phyloP scores from a whole-genome alignment of 2,888 invertebrate genomes.

The Automeris io region DNA sequence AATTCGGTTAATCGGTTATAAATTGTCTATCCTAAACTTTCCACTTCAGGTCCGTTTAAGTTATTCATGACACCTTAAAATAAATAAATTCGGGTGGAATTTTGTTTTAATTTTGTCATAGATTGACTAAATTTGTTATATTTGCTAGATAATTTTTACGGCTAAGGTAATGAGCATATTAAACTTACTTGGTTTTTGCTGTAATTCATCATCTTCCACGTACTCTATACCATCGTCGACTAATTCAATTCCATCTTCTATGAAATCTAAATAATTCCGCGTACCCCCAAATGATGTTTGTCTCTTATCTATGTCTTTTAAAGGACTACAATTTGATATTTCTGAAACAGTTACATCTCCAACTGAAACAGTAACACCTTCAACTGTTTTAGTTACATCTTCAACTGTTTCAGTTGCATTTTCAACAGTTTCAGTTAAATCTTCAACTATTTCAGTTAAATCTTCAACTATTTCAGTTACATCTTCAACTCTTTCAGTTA shows the following conservation, averaged over 20 bases:
- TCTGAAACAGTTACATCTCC: background rate
- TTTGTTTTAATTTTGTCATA: too few species aligned
- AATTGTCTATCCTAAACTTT: too few species aligned
- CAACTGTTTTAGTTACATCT: background rate
- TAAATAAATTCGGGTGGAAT: too few species aligned
- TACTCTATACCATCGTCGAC: slow-evolving; percentile 36
- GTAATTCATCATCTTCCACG: slow-evolving; percentile 20
- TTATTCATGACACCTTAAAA: too few species aligned
- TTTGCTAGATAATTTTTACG: too few species aligned
- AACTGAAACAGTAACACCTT: background rate
- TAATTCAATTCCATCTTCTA: slow-evolving; percentile 43
- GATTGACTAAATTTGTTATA: too few species aligned
- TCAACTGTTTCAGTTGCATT: background rate
- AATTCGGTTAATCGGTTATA: too few species aligned
- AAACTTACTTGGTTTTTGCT: slow-evolving; percentile 10
- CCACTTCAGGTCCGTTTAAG: too few species aligned
- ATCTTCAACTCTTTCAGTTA: background rate
- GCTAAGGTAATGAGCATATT: too few species aligned
- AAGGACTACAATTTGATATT: slow-evolving; percentile 9
- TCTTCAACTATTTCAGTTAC: background rate
- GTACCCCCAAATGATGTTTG: slow-evolving; percentile 20
- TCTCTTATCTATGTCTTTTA: too few species aligned
- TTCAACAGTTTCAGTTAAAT: background rate
- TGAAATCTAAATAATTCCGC: slow-evolving; percentile 27
- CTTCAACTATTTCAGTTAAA: background rate